These are phyloP conservation scores for Cheirogaleus major DNA, from an alignment of 2,797 vertebrate genomes.

Conservation along the genomic window DNA sequence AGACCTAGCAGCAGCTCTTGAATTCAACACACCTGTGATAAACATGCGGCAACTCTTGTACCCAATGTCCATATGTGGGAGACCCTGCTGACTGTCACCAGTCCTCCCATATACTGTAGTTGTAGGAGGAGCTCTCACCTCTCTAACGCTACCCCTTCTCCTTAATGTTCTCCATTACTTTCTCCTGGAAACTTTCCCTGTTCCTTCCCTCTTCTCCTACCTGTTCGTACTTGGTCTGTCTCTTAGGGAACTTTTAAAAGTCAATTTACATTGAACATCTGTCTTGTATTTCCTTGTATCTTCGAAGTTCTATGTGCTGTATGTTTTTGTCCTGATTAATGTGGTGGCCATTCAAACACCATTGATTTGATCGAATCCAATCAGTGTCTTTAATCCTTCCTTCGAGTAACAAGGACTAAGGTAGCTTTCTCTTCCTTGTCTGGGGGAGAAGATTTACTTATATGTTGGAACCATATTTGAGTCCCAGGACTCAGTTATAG, in stretches of 20 bases:
- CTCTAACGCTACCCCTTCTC: not conserved
- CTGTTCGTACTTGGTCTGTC: not conserved
- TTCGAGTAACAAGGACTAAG: not conserved
- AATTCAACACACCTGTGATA: not conserved
- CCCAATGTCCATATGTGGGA: not conserved
- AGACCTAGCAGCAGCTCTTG: not conserved
- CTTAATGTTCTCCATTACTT: not conserved
- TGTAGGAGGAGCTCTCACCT: not conserved
- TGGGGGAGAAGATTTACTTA: not conserved
- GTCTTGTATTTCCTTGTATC: not conserved
- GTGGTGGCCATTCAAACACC: not conserved
- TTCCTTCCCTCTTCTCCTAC: not conserved
- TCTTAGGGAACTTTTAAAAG: not conserved
- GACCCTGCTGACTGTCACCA: not conserved
- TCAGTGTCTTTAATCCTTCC: not conserved
- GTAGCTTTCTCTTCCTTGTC: not conserved
- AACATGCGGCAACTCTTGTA: not conserved
- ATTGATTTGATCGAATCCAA: not conserved
- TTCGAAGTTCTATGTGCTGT: not conserved
- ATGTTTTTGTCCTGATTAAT: not conserved
- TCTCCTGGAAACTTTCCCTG: not conserved
- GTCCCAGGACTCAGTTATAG: not conserved
- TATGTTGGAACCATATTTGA: not conserved
- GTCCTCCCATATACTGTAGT: not conserved
- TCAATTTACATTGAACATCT: not conserved